Conservation (phyloP, 2,888 invertebrate species). For the Magallana nippona region DNA sequence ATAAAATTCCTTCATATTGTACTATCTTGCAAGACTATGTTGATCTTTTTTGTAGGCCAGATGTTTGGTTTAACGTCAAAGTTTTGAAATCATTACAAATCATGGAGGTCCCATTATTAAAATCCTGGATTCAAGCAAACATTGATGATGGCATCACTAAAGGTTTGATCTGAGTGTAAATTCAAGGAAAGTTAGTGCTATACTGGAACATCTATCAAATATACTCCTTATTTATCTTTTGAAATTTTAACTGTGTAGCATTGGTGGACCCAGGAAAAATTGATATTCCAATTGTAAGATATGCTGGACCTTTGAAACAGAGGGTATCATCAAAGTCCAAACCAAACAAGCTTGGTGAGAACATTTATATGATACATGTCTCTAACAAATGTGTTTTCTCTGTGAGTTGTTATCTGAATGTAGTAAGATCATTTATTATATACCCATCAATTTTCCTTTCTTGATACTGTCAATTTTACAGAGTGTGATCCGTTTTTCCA, state of each 20-base stretch:
- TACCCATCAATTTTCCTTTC: too few species aligned
- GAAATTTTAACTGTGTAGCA: constrained; percentile 57
- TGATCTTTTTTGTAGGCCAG: constrained; percentile 77
- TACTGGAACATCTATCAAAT: too few species aligned
- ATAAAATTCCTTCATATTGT: not conserved
- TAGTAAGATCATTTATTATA: too few species aligned
- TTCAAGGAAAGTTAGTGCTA: not conserved
- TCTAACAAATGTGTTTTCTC: too few species aligned
- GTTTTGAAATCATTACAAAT: constrained; percentile 81
- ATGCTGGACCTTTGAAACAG: constrained; percentile 64
- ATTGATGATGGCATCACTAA: constrained; percentile 81
- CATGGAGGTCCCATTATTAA: constrained; percentile 83
- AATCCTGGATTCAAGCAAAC: constrained; percentile 82
- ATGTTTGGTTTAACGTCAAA: constrained; percentile 82
- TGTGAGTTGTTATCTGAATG: too few species aligned
- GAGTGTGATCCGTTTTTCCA: too few species aligned
- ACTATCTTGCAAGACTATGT: not conserved
- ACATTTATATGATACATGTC: too few species aligned
- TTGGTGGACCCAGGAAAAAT: constrained; percentile 76
- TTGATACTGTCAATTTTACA: too few species aligned
- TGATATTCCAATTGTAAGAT: constrained; percentile 70
- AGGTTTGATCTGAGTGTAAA: constrained; percentile 54
- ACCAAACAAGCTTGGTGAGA: constrained; percentile 42
- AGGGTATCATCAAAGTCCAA: constrained; percentile 16
- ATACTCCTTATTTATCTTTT: not conserved